Percentiles rank a stretch among this genome's conserved stretches.
These are phyloP conservation scores for Sitodiplosis mosellana DNA, from an alignment of 1,140 invertebrate genomes.

Conservation along the genomic window DNA sequence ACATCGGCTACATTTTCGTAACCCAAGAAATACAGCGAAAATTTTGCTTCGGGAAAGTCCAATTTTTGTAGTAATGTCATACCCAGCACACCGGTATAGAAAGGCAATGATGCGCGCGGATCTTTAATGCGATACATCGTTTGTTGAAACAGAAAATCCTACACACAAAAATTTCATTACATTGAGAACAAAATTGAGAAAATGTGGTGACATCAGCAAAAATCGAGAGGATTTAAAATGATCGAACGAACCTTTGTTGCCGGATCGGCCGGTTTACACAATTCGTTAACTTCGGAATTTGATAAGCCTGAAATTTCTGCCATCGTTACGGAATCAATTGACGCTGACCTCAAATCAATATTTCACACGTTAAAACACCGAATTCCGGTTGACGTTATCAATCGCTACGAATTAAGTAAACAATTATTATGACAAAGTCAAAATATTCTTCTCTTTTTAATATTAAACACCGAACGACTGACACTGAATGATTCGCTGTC, in stretches of 20 bases:
- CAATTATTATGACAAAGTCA: not conserved
- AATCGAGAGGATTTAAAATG: not conserved
- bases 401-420: not conserved
- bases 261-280: constrained; percentile 39
- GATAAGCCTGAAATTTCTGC: constrained; percentile 35
- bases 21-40: constrained; percentile 85
- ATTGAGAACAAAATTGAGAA: constrained; percentile 3
- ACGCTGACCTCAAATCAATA: too few species aligned
- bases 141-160: constrained; percentile 87
- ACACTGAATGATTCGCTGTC: too few species aligned
- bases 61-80: constrained; percentile 78
- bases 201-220: not conserved
- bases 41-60: constrained; percentile 78
- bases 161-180: constrained; percentile 20
- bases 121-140: constrained; percentile 93
- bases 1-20: constrained; percentile 64
- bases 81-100: constrained; percentile 78
- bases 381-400: too few species aligned
- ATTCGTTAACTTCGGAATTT: constrained; percentile 40
- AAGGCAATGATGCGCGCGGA: constrained; percentile 66
- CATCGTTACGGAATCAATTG: too few species aligned
- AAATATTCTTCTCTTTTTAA: too few species aligned
- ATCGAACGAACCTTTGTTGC: constrained; percentile 37
- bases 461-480: too few species aligned
- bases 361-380: too few species aligned